Base-by-base conservation (phyloP, 2,888 invertebrate genomes). In the Apamea sordens region DNA sequence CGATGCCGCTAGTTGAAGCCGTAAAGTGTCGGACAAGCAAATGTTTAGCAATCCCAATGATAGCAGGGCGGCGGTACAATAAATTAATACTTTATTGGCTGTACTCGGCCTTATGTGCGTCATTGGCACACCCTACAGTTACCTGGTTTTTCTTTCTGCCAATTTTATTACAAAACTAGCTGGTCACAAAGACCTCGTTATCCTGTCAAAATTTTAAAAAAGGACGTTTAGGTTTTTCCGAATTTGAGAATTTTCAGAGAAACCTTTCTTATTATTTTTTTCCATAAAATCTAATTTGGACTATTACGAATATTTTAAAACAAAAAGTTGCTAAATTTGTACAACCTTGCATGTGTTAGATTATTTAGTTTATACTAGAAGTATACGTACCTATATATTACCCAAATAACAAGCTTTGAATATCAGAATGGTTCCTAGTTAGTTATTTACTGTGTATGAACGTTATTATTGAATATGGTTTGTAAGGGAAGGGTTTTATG, bases 1-100 rank as follows among this genome's bases (percentile, higher is more conserved):
- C 85, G 82, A 73, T 71, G 79, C 74, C 84, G 81, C 91, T 90
- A 93, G 85, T 79, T 93, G 93, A 92, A 94, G 90, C 93, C 93
- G 88, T 95, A 94, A 95, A 94, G 90, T 86, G 87, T 80, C 80
- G 82, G 78, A 79, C 81, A 82, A 88, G 86, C 86, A 89, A 90
- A 90, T 89, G 89, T 89, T 89, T 89, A 90, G 88, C 87, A 77
- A 77, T 87, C 88, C 88, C 93, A 94, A 94, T 94, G 94, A 95
- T 95, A 92, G 93, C 92, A 93, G 94, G 96, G 95, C 93, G 94
- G 92, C 89, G 93, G 93, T 93, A 94, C 93, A 95, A 95, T 96
- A 95, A 95, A 95, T 93, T 95, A 94, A 95, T 95, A 95, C 91
- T 95, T 96, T 96, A 96, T 95, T 93, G 94, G 91, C 91, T 84